phyloP scores from a whole-genome alignment of 2,113 vertebrate genomes.

The Craseonycteris thonglongyai region DNA sequence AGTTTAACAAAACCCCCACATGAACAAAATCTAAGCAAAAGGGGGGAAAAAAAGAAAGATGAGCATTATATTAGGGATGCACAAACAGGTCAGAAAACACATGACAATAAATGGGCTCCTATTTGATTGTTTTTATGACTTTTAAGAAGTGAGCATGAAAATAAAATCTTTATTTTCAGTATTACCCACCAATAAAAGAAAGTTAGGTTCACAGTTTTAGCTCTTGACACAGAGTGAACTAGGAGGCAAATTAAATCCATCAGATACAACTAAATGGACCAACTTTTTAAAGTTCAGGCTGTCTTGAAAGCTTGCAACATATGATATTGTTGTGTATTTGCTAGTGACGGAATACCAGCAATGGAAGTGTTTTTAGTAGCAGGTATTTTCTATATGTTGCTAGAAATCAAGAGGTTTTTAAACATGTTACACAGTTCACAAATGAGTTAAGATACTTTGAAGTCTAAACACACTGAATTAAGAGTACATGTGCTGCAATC shows the following conservation, averaged over 20 bases:
- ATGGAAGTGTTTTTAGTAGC: not conserved
- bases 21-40: not conserved
- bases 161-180: conserved; percentile 85
- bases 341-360: not conserved
- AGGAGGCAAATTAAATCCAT: conserved; percentile 77
- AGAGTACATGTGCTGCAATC: not conserved
- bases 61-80: not conserved
- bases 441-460: not conserved
- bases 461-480: conserved; percentile 1
- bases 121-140: conserved; percentile 66
- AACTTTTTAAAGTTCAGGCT: conserved; percentile 40
- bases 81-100: conserved; percentile 29
- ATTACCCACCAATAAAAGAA: conserved; percentile 76
- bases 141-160: conserved; percentile 82
- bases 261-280: conserved; percentile 69
- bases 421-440: not conserved
- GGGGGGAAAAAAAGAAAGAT: not conserved
- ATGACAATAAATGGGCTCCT: conserved; percentile 27
- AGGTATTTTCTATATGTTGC: conserved; percentile 38
- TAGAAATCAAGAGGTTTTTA: conserved; percentile 5
- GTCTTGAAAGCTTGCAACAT: conserved; percentile 19
- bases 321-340: conserved; percentile 43
- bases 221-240: conserved; percentile 76
- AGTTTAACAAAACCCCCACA: not conserved
- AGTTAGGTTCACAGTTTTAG: conserved; percentile 80